Evolutionary conservation across 2,888 invertebrate species (phyloP), one percentile per base, ranked within the genome.

Genomic region (Drosophila acutilabella): DNA sequence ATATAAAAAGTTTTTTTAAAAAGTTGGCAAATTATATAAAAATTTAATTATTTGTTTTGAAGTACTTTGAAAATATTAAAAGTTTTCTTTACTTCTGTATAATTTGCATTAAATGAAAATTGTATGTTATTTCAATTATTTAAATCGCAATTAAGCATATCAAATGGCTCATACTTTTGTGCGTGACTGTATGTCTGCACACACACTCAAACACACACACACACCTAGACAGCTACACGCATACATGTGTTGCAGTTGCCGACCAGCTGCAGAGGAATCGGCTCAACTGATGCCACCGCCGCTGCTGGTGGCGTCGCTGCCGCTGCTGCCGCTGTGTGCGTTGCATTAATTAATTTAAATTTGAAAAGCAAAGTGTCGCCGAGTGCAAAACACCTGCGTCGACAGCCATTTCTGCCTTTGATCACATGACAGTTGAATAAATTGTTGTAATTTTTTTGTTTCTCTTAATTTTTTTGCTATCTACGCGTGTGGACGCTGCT

Each of bases 361-460:
- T 83, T 86, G 67, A 86, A 83, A 74, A 74, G 74, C 75, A 83
- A 56, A 89, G 88, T 79, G 89, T 89, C 81, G 81, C 88, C 85
- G 85, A 87, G 85, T 88, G 88, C 88, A 80, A 85, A 85, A 85
- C 85, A 85, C 89, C 85, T 85, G 85, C 89, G 89, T 67, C 78
- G 85, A 88, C 85, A 88, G 88, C 73, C 66, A 82, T 56, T 67
- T 57, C 64, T 79, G 74, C 79, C 85, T 89, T 85, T 85, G 85
- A 89, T 85, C 85, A 85, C 66, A 72, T 77, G 82, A 84, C 89
- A 89, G 85, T 79, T 89, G 89, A 79, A 85, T 84, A 87, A 77
- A 88, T 87, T 85, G 77, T 84, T 89, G 68, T 81, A 87, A 87
- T 87, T 85, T 83, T 64, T 67, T 30, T 30, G 30, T 30, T 30